These are phyloP conservation scores for Amphipoea oculea DNA, from an alignment of 2,888 invertebrate species.

Conservation along the genomic window DNA sequence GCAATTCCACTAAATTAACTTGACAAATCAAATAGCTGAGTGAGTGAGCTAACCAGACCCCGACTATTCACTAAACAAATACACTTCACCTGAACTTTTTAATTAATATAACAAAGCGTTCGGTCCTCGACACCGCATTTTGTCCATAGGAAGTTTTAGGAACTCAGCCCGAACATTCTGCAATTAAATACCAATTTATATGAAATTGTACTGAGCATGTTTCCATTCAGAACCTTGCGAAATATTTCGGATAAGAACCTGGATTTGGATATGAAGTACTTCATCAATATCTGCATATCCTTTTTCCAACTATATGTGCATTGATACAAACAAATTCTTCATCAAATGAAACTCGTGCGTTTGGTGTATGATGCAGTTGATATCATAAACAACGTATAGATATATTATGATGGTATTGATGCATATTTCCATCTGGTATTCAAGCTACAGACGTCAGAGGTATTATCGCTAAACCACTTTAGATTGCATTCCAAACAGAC, in stretches of 20 bases:
- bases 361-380: neutral
- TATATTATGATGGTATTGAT: neutral
- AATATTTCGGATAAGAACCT: neutral
- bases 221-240: neutral
- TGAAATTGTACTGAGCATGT: conserved; percentile 9
- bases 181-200: conserved; percentile 19
- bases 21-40: conserved; percentile 33
- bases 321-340: neutral
- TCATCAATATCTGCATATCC: neutral
- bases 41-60: conserved; percentile 1
- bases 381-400: neutral
- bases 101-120: conserved; percentile 16
- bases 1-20: conserved; percentile 22
- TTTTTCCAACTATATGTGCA: neutral
- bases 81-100: conserved; percentile 5
- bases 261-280: neutral
- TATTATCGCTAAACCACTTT: conserved; percentile 44
- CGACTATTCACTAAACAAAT: conserved; percentile 22
- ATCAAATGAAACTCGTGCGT: neutral
- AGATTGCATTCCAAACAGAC: conserved; percentile 30
- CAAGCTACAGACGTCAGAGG: conserved; percentile 31
- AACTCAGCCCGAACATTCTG: neutral
- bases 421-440: conserved; percentile 12
- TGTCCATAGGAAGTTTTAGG: neutral
- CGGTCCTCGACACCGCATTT: neutral